Evolutionary conservation across 2,888 invertebrate species (phyloP), one percentile per base, ranked within the genome.

Genomic region (Notocelia uddmanniana): DNA sequence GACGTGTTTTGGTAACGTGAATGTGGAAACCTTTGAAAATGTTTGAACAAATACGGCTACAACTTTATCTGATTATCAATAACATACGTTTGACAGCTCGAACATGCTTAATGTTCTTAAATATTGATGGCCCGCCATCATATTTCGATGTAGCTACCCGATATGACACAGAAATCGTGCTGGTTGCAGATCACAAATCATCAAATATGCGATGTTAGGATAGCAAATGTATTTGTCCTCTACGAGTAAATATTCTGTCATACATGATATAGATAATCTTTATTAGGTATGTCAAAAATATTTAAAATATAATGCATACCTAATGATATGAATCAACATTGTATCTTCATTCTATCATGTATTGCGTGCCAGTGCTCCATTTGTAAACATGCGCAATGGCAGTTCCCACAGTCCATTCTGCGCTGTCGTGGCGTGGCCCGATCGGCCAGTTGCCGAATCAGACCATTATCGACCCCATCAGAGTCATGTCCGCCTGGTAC

Each of bases 1-100:
- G 13, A 31, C 11, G 54, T 67, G 66, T 52, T 66, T 59, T 66
- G 31, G 52, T 64, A 31, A 15, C 18, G 54, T 37, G 23, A 21
- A 63, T 48, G 48, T 70, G 70, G 64, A 63, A 70, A 70, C 41
- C 50, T 45, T 70, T 41, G 23, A 26, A 58, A 64, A 70, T 70
- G 34, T 18, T 57, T 21, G 23, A 50, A 48, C 45, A 57, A 54
- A 54, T 37, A n/a, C 23, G 41, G n/a, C 11, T n/a, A 55, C 54
- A 23, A 52, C 19, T 57, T 45, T 26, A 67, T 57, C 54, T 67
- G 57, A 67, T 45, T 18, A 57, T 13, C 13, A n/a, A 13, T 18
- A 55, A 31, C 18, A 54, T 55, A 55, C 11, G 18, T 63, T 52
- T 52, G 50, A 52, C 21, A 21, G 34, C 52, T 64, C 31, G 37